Conservation (phyloP, 2,888 invertebrate genomes). For the Drosophila borborema region DNA sequence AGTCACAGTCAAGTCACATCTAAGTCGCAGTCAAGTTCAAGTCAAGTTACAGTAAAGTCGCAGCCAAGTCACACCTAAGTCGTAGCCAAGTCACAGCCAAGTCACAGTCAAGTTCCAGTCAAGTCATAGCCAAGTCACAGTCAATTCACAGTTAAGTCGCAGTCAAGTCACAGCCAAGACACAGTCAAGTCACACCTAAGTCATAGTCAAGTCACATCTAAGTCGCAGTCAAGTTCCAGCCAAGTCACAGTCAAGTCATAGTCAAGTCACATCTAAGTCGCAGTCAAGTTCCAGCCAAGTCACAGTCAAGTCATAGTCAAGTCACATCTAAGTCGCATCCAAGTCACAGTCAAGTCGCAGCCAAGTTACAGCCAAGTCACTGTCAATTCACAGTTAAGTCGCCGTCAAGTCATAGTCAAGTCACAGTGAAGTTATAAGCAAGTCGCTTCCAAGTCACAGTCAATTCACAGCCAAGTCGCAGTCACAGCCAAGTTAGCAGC, state of each 20-base stretch:
- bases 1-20: neutral
- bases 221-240: no score
- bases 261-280: neutral
- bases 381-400: conserved; percentile 3
- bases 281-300: neutral
- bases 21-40: neutral
- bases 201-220: neutral
- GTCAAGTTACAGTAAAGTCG: conserved; percentile 5
- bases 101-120: neutral
- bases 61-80: neutral
- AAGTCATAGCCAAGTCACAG: neutral
- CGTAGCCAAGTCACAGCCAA: conserved; percentile 7
- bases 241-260: neutral
- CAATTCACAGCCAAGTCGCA: neutral
- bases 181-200: conserved; percentile 2
- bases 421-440: neutral
- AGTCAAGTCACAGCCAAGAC: conserved; percentile 5
- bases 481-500: neutral
- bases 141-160: neutral
- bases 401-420: neutral
- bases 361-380: neutral
- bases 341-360: neutral
- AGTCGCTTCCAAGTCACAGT: conserved; percentile 7
- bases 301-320: conserved; percentile 3
- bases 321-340: neutral